These are phyloP conservation scores for Drosophila repletoides DNA, from an alignment of 1,140 invertebrate species.

Conservation along the genomic window DNA sequence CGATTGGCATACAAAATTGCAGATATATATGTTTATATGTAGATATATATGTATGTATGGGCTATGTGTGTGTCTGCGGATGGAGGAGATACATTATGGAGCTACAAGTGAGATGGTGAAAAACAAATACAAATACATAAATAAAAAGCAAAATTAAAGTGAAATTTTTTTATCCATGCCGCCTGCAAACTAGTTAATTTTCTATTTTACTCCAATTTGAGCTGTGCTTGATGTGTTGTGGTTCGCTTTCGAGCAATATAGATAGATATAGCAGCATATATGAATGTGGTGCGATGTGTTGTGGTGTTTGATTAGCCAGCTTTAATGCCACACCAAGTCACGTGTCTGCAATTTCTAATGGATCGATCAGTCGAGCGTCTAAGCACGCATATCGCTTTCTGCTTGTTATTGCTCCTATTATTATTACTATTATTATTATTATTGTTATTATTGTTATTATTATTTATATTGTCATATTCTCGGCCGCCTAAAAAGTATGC, in stretches of 20 bases:
- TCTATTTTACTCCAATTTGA: conserved; percentile 82
- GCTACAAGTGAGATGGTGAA: conserved; percentile 63
- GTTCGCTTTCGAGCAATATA: conserved; percentile 59
- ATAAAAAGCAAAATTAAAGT: conserved; percentile 81
- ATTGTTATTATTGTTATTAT: not conserved
- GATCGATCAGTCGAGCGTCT: conserved; percentile 40
- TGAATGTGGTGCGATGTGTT: not conserved
- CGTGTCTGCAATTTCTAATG: conserved; percentile 65
- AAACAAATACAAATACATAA: conserved; percentile 80
- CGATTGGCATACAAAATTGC: conserved; percentile 71
- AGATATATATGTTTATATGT: conserved; percentile 36
- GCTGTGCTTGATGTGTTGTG: conserved; percentile 46
- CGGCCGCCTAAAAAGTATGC: conserved; percentile 48
- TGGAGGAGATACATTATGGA: conserved; percentile 30
- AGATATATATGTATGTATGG: not conserved
- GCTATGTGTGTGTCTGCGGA: not conserved
- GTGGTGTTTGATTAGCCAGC: conserved; percentile 22
- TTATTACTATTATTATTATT: not conserved
- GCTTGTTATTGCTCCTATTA: conserved; percentile 13
- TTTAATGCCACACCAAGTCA: conserved; percentile 33
- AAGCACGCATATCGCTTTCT: conserved; percentile 47
- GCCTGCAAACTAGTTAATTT: conserved; percentile 78
- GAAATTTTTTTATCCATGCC: conserved; percentile 70
- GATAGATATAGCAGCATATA: conserved; percentile 35
- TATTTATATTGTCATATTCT: conserved; percentile 9